phyloP scores from a whole-genome alignment of 2,888 invertebrate genomes.

The Acronicta leporina region DNA sequence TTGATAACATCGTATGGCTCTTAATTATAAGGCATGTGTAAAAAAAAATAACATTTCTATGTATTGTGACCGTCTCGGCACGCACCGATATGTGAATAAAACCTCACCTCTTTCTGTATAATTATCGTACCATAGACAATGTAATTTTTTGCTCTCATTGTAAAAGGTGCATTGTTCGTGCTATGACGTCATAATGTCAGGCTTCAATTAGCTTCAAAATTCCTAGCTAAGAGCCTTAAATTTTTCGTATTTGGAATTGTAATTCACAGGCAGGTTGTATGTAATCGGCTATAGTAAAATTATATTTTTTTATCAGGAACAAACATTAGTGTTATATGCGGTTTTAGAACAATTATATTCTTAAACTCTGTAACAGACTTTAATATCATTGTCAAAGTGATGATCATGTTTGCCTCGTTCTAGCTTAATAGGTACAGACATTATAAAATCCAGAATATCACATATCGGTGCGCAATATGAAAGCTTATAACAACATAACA shows the following conservation, averaged over 20 bases:
- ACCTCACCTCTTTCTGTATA: conserved; percentile 8
- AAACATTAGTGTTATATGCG: too few relatives aligned
- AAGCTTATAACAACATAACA: conserved; percentile 57
- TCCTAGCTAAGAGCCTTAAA: background rate
- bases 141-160: background rate
- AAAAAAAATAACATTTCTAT: conserved; percentile 44
- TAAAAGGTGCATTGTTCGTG: background rate
- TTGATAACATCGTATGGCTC: conserved; percentile 37
- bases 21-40: conserved; percentile 40
- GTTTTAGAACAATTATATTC: too few relatives aligned
- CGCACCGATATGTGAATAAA: conserved; percentile 40
- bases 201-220: background rate
- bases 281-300: background rate
- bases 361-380: too few relatives aligned
- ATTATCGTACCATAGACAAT: conserved; percentile 15
- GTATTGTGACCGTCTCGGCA: conserved; percentile 32
- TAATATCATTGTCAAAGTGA: too few relatives aligned
- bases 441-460: conserved; percentile 2
- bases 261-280: background rate
- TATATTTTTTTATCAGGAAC: too few relatives aligned
- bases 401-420: too few relatives aligned
- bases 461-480: conserved; percentile 36
- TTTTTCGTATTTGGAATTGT: conserved; percentile 8
- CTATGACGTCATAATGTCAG: background rate
- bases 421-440: too few relatives aligned